Evolutionary conservation across 2,888 invertebrate species (phyloP), one percentile per base, ranked within the genome.

Genomic region (Subacronicta megacephala): DNA sequence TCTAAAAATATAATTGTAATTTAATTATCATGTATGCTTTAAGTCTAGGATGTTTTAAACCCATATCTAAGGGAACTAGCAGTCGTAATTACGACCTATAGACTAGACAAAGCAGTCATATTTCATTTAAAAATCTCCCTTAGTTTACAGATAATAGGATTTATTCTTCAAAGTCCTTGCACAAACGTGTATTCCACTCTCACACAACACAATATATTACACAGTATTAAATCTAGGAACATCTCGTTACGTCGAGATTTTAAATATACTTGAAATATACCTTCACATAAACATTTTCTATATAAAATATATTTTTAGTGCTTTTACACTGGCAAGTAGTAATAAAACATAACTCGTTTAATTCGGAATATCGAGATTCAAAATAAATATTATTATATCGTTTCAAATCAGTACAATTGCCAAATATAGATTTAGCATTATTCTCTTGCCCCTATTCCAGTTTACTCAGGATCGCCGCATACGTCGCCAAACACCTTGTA

Each of bases 251-350:
- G 50, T 31, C 31, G 53, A 56, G 45, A 40, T 46, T 46, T 42
- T 53, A 51, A 63, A 60, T 12, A 69, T 62, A 52, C 49, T 60
- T 53, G 5, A 56, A 67, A 75, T 72, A 74, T 55, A 75, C 61
- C 61, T 59, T 63, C 51, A 60, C 58, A 49, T 42, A 67, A 49
- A 70, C 23, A 52, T 51, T 61, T 40, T 31, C 20, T 63, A 57
- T 74, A 69, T 57, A 74, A 75, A 63, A 75, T 67, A 72, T 72
- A 69, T 63, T 55, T n/a, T 59, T 33, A n/a, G 49, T 57, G 47
- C 29, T 43, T 44, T 50, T 54, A 67, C 72, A 73, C 59, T 58
- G 40, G 62, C 40, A 54, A 53, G 31, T n/a, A 31, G n/a, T n/a
- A 31, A 26, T 2, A 1, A 12, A 31, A 31, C 31, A 31, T 31